Base-by-base conservation (phyloP, 2,113 vertebrate species). In the Oncorhynchus mykiss region DNA sequence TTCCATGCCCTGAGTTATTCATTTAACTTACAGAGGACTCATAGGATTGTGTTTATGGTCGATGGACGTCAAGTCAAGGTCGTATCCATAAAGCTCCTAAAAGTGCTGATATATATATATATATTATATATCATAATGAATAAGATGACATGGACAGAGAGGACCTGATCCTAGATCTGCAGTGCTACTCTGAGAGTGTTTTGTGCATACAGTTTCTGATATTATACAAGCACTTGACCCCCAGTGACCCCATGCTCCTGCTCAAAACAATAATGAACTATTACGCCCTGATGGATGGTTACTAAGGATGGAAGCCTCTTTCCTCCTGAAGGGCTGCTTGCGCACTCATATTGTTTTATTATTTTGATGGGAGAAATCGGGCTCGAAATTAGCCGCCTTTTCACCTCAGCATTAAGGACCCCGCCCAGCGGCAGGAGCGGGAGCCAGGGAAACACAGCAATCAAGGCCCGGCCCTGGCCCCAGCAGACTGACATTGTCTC, bases 341-440 rank as follows among this genome's bases (percentile, higher is more conserved):
- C 39, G 49, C 24, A 65, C 51, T 75, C 78, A 78, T 83, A 79
- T 74, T 85, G 82, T 88, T 49, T 70, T 70, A 74, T 80, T 85
- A 88, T 88, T 87, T 84, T 72, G 71, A 78, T 76, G 48, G 54
- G 57, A 78, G 82, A 79, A 81, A 85, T 84, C 71, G 64, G 71
- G 62, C 70, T 59, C 72, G 45, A 78, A 72, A 84, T 86, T 82
- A 81, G 76, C 84, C 67, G 78, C 76, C 81, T 82, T 84, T 80
- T 89, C 70, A 88, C 84, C 82, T 83, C 85, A 9, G 62, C 71
- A 76, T 81, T 25, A 85, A 80, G 70, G 45, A 76, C 81, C 27
- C 83, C 82, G 75, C 86, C 54, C 29, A 72, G 64, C 7, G n/a
- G 29, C 68, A 71, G 77, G 31, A 85, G 73, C 64, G 20, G 76